Evolutionary conservation across 1,140 invertebrate genomes (phyloP).

Genomic region (Leptonema lineaticorne): DNA sequence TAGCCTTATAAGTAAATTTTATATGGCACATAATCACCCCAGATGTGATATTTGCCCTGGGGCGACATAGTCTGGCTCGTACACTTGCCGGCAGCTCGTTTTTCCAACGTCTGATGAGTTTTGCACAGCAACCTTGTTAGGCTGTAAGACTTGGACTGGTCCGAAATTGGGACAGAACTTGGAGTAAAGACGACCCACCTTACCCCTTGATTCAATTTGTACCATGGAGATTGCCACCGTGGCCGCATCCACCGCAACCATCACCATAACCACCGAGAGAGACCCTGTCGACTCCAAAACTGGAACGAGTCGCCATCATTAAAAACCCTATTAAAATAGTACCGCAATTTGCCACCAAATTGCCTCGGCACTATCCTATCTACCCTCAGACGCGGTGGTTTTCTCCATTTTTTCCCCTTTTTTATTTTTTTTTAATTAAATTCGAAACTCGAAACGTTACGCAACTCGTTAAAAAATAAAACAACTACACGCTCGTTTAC

Average conservation of each 20-base stretch:
- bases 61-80: not conserved
- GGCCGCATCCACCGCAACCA: too few species aligned
- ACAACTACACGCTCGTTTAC: too few species aligned
- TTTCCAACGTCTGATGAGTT: too few species aligned
- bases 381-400: not conserved
- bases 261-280: not conserved
- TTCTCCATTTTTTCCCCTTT: too few species aligned
- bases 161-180: slow-evolving; percentile 23
- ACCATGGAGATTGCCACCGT: slow-evolving; percentile 13
- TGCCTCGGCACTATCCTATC: slow-evolving; percentile 1
- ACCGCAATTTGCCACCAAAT: slow-evolving; percentile 19
- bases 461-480: not conserved
- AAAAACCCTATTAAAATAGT: slow-evolving; percentile 19
- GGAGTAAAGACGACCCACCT: slow-evolving; percentile 1
- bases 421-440: slow-evolving; percentile 3
- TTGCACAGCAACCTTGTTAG: slow-evolving; percentile 24
- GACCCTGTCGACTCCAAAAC: not conserved
- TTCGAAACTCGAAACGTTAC: not conserved
- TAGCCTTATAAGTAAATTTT: slow-evolving; percentile 21
- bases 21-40: slow-evolving; percentile 18
- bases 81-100: not conserved
- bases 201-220: slow-evolving; percentile 24
- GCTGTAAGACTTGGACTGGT: slow-evolving; percentile 17
- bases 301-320: not conserved
- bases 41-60: slow-evolving; percentile 18